Conservation (phyloP, 2,797 vertebrate species). For the Silurus lanzhouensis region DNA sequence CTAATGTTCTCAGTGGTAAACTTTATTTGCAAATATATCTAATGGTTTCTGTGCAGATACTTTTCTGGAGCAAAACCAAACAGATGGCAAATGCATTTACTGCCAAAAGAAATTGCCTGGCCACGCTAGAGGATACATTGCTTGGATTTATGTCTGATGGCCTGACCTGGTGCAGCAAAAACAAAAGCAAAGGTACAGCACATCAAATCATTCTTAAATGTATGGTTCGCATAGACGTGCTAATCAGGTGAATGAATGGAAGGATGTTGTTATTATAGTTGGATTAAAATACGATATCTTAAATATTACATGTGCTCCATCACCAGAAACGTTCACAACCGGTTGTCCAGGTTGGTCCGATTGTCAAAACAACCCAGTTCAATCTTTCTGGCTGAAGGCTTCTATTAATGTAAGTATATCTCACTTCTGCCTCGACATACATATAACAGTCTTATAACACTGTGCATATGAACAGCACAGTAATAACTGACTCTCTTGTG, state of each 20-base stretch:
- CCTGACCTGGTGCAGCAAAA: conserved; percentile 72
- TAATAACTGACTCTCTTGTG: neutral
- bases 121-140: conserved; percentile 69
- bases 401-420: conserved; percentile 66
- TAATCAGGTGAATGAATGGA: neutral
- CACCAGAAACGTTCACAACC: conserved; percentile 66
- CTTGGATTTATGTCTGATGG: conserved; percentile 64
- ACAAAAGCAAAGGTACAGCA: conserved; percentile 63
- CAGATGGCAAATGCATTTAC: conserved; percentile 63
- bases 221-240: neutral
- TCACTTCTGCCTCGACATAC: neutral
- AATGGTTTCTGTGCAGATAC: conserved; percentile 54
- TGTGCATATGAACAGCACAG: neutral
- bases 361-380: conserved; percentile 64
- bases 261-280: neutral
- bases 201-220: neutral
- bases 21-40: neutral
- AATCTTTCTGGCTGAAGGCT: conserved; percentile 68
- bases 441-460: neutral
- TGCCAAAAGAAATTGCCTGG: conserved; percentile 54
- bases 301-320: conserved; percentile 1
- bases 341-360: conserved; percentile 62
- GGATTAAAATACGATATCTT: neutral
- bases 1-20: neutral
- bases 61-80: conserved; percentile 77